Evolutionary conservation across 2,888 invertebrate genomes (phyloP).

Genomic region (Orthosia gothica): DNA sequence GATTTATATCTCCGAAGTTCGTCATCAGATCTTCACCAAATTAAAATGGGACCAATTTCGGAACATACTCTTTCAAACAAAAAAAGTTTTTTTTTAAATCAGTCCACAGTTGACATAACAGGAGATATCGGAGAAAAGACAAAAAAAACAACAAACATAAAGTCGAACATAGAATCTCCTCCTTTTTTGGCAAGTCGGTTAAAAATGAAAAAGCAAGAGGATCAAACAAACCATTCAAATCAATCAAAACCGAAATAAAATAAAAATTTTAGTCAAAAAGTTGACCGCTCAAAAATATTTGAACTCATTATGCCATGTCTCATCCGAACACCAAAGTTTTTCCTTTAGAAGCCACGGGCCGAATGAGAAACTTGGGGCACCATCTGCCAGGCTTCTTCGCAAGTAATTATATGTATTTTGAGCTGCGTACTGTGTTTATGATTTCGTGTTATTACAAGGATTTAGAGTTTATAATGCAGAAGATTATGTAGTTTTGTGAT

Average conservation of each 20-base stretch:
- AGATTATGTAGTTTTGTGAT: background rate
- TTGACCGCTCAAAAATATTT: constrained; percentile 68
- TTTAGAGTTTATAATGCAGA: constrained; percentile 6
- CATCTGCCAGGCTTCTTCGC: constrained; percentile 84
- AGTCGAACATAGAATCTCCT: too few species aligned
- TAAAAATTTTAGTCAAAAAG: constrained; percentile 61
- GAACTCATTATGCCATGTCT: constrained; percentile 81
- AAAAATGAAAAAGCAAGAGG: background rate
- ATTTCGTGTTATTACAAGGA: constrained; percentile 14
- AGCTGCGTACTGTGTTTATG: constrained; percentile 63
- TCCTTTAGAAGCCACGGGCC: constrained; percentile 77
- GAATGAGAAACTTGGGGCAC: constrained; percentile 79
- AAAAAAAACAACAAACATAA: too few species aligned
- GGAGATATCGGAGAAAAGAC: too few species aligned
- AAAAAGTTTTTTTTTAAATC: too few species aligned
- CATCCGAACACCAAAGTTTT: constrained; percentile 81
- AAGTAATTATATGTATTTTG: constrained; percentile 88
- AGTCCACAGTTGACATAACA: too few species aligned
- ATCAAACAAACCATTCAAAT: constrained; percentile 6
- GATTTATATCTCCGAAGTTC: too few species aligned
- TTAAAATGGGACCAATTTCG: too few species aligned
- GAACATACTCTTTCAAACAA: too few species aligned
- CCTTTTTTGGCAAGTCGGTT: too few species aligned
- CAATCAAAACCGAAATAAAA: constrained; percentile 40
- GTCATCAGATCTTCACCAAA: too few species aligned